Conservation (phyloP, 2,888 invertebrate genomes). For the Himalopsyche japonica region DNA sequence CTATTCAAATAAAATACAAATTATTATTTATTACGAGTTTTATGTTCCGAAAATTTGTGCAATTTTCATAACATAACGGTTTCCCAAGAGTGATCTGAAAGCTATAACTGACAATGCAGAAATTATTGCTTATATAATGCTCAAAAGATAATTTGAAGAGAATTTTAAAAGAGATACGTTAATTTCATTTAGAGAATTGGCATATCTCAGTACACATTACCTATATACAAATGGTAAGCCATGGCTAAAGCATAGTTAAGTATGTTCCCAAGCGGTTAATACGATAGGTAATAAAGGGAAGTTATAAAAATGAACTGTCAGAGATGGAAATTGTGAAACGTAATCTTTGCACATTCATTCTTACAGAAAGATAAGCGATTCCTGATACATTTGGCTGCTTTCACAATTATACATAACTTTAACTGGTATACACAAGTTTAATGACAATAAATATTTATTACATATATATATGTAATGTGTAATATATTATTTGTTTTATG, state of each 20-base stretch:
- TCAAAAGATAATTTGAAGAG: not conserved
- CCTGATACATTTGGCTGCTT: conserved; percentile 24
- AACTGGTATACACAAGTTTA: conserved; percentile 33
- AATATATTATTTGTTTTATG: not conserved
- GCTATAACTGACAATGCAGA: not conserved
- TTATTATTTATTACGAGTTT: not conserved
- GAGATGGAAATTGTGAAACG: not conserved
- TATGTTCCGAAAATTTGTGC: not conserved
- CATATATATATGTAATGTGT: conserved; percentile 14
- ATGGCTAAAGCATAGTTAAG: no score
- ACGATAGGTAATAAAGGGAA: no score
- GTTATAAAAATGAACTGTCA: not conserved
- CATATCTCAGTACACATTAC: no score
- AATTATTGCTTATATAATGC: not conserved
- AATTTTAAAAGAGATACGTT: no score
- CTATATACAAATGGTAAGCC: no score
- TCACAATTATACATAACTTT: conserved; percentile 18
- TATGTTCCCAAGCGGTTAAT: no score
- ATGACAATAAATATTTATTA: conserved; percentile 15
- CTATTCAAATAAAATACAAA: not conserved
- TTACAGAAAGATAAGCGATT: conserved; percentile 29
- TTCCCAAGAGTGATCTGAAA: no score
- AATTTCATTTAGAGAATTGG: no score
- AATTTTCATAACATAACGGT: not conserved
- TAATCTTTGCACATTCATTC: conserved; percentile 14